Evolutionary conservation across 2,888 invertebrate species (phyloP), one percentile per base, ranked within the genome.

Genomic region (Eurois occulta): DNA sequence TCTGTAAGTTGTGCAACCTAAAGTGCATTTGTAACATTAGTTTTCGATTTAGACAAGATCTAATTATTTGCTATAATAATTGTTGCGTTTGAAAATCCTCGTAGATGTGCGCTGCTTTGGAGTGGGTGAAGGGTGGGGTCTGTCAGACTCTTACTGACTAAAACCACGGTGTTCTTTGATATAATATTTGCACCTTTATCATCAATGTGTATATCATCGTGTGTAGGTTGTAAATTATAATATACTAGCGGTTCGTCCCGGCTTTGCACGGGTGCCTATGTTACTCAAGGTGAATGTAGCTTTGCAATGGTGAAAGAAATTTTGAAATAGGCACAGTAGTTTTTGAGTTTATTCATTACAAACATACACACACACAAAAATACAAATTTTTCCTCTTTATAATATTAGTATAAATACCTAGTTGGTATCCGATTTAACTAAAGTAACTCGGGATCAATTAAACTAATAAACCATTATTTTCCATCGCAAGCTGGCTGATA

Each of bases 21-120:
- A 21, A 73, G 13, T 48, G 5, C 2, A 18, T 43, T 62, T 43
- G 3, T 18, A 28, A 24, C 16, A 24, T 43, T 35, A 16, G 10
- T 48, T 69, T 75, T 77, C 3, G 46, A 67, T 77, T 13, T 38
- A 67, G 1, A 46, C 3, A n/a, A 64, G 24, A 24, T 11, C 18
- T 43, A 3, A n/a, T 1, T 18, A n/a, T 46, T 24, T 38, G 10
- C 38, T n/a, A 0, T 62, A 13, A 58, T 28, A 28, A 5, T 16
- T 60, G 32, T 21, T 18, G 32, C 28, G 2, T 60, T 32, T 32
- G 2, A 18, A 60, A 18, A 18, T 18, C 28, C 2, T 32, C 2
- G 58, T 58, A 28, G 28, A 60, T 16, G 32, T 32, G 28, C 6
- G 16, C 28, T 2, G 13, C 21, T 18, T 32, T 32, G 32, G 60